A percentile compares a stretch with the other conserved stretches of the same genome.
Evolutionary conservation across 2,797 vertebrate species (phyloP).

Genomic region (Phoxinus dragarum): DNA sequence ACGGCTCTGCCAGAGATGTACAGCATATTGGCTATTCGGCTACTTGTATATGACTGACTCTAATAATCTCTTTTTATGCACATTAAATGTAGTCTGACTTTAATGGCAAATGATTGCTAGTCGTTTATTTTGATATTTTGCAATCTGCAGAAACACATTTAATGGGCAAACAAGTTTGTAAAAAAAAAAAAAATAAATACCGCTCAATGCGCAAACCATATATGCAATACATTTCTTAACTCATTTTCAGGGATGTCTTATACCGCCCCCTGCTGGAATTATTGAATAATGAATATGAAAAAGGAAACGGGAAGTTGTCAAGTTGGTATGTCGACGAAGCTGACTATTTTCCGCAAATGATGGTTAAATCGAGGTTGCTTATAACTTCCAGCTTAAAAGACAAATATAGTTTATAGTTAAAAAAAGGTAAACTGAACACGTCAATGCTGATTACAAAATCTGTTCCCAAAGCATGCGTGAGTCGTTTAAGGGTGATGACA

Average conservation of each 20-base stretch:
- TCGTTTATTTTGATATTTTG: neutral
- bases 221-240: neutral
- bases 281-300: neutral
- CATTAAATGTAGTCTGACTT: neutral
- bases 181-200: too few relatives aligned
- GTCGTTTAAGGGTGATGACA: neutral
- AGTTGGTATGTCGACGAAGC: neutral
- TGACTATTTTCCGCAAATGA: neutral
- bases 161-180: neutral
- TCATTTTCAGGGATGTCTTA: neutral
- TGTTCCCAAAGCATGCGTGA: neutral
- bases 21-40: neutral
- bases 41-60: too few relatives aligned
- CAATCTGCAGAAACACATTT: neutral
- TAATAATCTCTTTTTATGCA: neutral
- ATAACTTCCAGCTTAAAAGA: neutral
- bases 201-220: neutral
- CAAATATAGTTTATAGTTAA: neutral
- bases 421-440: neutral
- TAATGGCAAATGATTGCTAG: neutral
- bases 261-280: constrained; percentile 18
- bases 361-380: neutral
- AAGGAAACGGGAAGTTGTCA: constrained; percentile 42
- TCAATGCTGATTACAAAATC: neutral
- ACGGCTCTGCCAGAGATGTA: too few relatives aligned